Percentiles rank a stretch among this genome's conserved stretches.
Evolutionary conservation across 2,113 vertebrate species (phyloP).

Genomic region (Syngnathoides biaculeatus): DNA sequence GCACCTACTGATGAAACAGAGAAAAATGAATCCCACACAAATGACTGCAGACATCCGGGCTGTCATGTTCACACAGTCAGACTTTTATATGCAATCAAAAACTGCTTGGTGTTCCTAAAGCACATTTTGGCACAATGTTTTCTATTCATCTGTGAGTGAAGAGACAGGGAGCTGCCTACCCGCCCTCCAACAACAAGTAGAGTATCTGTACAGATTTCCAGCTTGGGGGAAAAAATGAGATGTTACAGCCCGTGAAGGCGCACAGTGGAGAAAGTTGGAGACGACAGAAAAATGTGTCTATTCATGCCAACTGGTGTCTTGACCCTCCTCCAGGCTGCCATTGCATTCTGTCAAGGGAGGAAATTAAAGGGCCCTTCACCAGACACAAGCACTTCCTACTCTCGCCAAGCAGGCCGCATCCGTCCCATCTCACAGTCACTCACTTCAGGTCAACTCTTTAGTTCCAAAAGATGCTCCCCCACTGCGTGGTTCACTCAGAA

Average conservation of each 20-base stretch:
- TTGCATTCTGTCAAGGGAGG: slow-evolving; percentile 67
- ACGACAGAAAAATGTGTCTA: slow-evolving; percentile 72
- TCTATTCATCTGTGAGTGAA: slow-evolving; percentile 65
- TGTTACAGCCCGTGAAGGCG: slow-evolving; percentile 61
- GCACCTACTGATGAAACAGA: slow-evolving; percentile 70
- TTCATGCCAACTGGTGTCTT: slow-evolving; percentile 71
- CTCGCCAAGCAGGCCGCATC: slow-evolving; percentile 18
- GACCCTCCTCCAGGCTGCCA: slow-evolving; percentile 71
- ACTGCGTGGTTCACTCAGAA: slow-evolving; percentile 9
- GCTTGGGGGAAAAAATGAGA: slow-evolving; percentile 60
- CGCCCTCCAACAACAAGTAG: slow-evolving; percentile 62
- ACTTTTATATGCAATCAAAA: slow-evolving; percentile 65
- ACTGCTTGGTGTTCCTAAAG: slow-evolving; percentile 48
- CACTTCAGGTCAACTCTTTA: slow-evolving; percentile 20
- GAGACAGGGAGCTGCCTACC: slow-evolving; percentile 60
- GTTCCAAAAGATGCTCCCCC: slow-evolving; percentile 15
- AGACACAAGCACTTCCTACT: slow-evolving; percentile 46
- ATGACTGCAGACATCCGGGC: slow-evolving; percentile 67
- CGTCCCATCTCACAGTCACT: slow-evolving; percentile 9
- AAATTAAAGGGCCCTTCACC: slow-evolving; percentile 68
- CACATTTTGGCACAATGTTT: slow-evolving; percentile 62
- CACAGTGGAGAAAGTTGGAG: slow-evolving; percentile 66
- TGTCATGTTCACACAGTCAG: slow-evolving; percentile 60
- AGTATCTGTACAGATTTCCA: slow-evolving; percentile 64
- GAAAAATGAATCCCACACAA: slow-evolving; percentile 64